These are phyloP conservation scores for Metalampra italica DNA, from an alignment of 2,888 invertebrate genomes.

Conservation along the genomic window DNA sequence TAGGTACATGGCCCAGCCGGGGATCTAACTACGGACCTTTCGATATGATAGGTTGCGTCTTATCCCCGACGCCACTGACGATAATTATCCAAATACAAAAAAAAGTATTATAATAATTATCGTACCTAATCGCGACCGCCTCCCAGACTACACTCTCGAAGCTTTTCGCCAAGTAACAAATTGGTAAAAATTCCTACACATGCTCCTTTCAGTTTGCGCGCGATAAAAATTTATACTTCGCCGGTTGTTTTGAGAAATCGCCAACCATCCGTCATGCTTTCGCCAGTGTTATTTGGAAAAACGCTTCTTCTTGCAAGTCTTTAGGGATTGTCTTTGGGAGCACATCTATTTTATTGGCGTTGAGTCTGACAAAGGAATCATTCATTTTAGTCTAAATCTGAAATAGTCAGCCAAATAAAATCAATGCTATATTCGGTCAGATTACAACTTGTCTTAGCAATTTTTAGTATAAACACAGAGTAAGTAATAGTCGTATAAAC, in stretches of 20 bases:
- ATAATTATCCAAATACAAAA: too few relatives aligned
- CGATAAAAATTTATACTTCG: slow-evolving; percentile 33
- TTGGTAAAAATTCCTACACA: slow-evolving; percentile 60
- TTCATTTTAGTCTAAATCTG: too few relatives aligned
- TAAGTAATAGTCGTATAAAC: too few relatives aligned
- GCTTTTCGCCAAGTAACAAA: slow-evolving; percentile 37
- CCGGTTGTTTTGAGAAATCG: slow-evolving; percentile 38
- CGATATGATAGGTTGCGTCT: too few relatives aligned
- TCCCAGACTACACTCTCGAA: slow-evolving; percentile 15
- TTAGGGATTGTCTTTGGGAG: not conserved
- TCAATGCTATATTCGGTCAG: too few relatives aligned
- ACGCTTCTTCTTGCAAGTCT: not conserved
- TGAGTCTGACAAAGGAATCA: too few relatives aligned
- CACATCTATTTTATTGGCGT: too few relatives aligned
- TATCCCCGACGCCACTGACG: not conserved
- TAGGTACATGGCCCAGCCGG: too few relatives aligned
- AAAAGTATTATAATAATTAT: not conserved
- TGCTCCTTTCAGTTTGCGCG: slow-evolving; percentile 37
- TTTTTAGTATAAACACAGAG: too few relatives aligned
- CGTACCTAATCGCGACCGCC: not conserved
- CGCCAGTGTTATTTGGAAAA: not conserved
- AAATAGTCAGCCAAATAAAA: too few relatives aligned
- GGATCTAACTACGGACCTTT: too few relatives aligned
- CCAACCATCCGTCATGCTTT: slow-evolving; percentile 32
- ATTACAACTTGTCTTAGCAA: too few relatives aligned